Evolutionary conservation across 2,113 vertebrate genomes (phyloP), one percentile per base, ranked within the genome.

Genomic region (Prionailurus bengalensis): DNA sequence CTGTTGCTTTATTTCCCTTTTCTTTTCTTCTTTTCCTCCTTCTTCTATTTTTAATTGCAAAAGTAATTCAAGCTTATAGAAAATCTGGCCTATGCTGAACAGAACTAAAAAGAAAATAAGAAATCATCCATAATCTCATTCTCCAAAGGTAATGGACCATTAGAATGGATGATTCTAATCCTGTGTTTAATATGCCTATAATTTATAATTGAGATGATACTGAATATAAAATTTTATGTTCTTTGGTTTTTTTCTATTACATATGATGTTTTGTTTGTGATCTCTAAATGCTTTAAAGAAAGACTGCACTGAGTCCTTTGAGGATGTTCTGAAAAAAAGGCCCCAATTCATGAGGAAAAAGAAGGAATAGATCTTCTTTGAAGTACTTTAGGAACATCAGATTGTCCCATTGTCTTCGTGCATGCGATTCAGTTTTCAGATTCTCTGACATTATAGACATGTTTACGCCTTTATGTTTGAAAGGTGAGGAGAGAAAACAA

Each of bases 1-100:
- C 6, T 6, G 76, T 73, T 78, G 42, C 95, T 95, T 95, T 89
- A 61, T 88, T 97, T 98, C 55, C 13, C 29, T 90, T 86, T n/a
- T 53, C 42, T 90, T 87, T 79, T 58, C 16, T 19, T 78, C 4
- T 33, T 71, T 71, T 82, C 74, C 16, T 78, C 42, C 13, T 76
- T 29, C 74, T 48, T 78, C 7, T 29, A 58, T 16, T 70, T 91
- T 89, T 12, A 73, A 48, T 53, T 94, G 58, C 73, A 76, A 94
- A 93, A 94, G 36, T 58, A 89, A 95, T 12, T 73, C 0, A 89
- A 45, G 25, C n/a, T 70, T 61, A 33, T 45, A 53, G 79, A 63
- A 90, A 79, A 71, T 16, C 7, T 70, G 58, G 58, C 25, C 23
- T 70, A 36, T n/a, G 45, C 6, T 55, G 70, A 89, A 78, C 81